phyloP scores from a whole-genome alignment of 92 coral and sea anemone species.

The Plumapathes pennacea region DNA sequence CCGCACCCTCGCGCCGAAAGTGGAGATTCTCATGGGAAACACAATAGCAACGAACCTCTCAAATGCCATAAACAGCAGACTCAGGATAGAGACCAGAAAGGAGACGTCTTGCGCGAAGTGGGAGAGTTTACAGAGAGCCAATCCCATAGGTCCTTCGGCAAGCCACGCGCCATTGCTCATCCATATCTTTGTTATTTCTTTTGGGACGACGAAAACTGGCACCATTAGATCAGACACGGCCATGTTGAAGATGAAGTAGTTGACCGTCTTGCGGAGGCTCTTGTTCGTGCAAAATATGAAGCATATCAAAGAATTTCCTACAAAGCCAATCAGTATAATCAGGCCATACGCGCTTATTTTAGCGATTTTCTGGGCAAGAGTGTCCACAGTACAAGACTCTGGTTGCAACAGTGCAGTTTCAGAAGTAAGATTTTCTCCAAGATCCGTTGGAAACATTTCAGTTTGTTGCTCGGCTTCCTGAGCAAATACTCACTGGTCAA shows the following conservation, averaged over 20 bases:
- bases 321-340: slow-evolving; percentile 1
- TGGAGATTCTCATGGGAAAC: slow-evolving; percentile 18
- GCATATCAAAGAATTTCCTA: slow-evolving; percentile 19
- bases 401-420: too few relatives aligned
- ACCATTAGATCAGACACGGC: slow-evolving; percentile 29
- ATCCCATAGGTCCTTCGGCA: slow-evolving; percentile 12
- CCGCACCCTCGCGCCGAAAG: slow-evolving; percentile 12
- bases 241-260: slow-evolving; percentile 41
- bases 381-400: too few relatives aligned
- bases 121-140: slow-evolving; percentile 21
- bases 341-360: slow-evolving; percentile 2
- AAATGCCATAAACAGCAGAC: slow-evolving; percentile 22
- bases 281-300: slow-evolving; percentile 9
- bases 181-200: slow-evolving; percentile 3
- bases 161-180: slow-evolving; percentile 27
- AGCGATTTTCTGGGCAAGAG: neutral
- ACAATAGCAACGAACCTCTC: slow-evolving; percentile 46
- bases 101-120: slow-evolving; percentile 28
- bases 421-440: too few relatives aligned
- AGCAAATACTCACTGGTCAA: too few relatives aligned
- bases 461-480: too few relatives aligned
- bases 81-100: slow-evolving; percentile 27
- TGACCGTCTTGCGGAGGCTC: slow-evolving; percentile 18
- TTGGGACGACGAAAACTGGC: slow-evolving; percentile 20
- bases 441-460: too few relatives aligned